These are phyloP conservation scores for Hyles euphorbiae DNA, from an alignment of 1,140 invertebrate genomes.

Conservation along the genomic window DNA sequence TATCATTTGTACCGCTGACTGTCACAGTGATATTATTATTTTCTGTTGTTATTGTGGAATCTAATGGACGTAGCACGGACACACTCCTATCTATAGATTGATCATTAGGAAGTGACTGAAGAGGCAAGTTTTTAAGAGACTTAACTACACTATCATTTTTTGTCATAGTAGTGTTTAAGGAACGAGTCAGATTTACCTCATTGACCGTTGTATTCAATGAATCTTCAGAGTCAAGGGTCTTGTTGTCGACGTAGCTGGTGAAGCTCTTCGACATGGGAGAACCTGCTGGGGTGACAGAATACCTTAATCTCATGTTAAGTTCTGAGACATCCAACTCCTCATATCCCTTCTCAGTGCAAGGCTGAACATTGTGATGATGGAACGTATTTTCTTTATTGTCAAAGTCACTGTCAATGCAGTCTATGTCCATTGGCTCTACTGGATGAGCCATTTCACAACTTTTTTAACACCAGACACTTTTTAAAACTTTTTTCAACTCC, in stretches of 20 bases:
- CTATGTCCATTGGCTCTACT: slow-evolving; percentile 62
- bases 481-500: neutral
- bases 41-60: slow-evolving; percentile 21
- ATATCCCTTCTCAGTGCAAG: slow-evolving; percentile 58
- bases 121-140: slow-evolving; percentile 39
- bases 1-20: slow-evolving; percentile 29
- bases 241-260: slow-evolving; percentile 43
- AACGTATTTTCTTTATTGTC: slow-evolving; percentile 64
- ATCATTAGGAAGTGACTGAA: slow-evolving; percentile 41
- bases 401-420: slow-evolving; percentile 49
- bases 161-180: slow-evolving; percentile 50
- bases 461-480: slow-evolving; percentile 14
- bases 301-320: slow-evolving; percentile 63
- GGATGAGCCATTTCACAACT: slow-evolving; percentile 52
- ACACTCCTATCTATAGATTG: slow-evolving; percentile 32
- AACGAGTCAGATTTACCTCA: slow-evolving; percentile 45
- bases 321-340: slow-evolving; percentile 65
- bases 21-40: slow-evolving; percentile 40
- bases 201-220: slow-evolving; percentile 25
- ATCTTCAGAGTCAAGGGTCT: slow-evolving; percentile 31
- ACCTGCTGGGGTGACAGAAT: slow-evolving; percentile 52
- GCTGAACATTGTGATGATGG: slow-evolving; percentile 53
- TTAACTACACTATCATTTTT: slow-evolving; percentile 39
- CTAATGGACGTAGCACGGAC: slow-evolving; percentile 30
- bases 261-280: slow-evolving; percentile 66